phyloP scores from a whole-genome alignment of 92 coral and sea anemone genomes.

The Porites rus region DNA sequence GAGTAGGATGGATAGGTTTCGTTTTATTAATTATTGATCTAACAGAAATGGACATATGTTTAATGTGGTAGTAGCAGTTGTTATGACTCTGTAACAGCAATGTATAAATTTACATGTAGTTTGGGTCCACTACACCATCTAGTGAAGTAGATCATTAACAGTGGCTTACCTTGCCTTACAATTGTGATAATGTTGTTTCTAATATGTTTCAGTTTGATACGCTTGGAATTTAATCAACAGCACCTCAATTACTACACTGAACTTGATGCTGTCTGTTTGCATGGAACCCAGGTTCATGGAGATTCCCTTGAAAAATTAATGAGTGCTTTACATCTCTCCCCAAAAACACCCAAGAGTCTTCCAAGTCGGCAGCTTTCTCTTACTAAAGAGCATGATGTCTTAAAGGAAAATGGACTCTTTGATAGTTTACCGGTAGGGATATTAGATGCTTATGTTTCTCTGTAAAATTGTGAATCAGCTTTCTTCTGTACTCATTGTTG shows the following conservation, averaged over 20 bases:
- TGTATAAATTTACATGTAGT: no score
- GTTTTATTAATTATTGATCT: no score
- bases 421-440: conserved; percentile 85
- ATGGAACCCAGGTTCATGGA: conserved; percentile 58
- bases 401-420: conserved; percentile 73
- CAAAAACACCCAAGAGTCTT: conserved; percentile 59
- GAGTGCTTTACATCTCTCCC: conserved; percentile 6
- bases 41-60: no score
- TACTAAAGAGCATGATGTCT: conserved; percentile 23
- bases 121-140: no score
- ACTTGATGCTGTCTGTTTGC: conserved; percentile 90
- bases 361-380: conserved; percentile 76
- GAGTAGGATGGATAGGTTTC: no score
- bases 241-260: conserved; percentile 95
- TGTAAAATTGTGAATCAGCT: no score
- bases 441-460: no score
- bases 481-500: no score
- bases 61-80: no score
- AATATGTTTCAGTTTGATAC: conserved; percentile 67
- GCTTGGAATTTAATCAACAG: conserved; percentile 92
- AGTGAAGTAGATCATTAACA: no score
- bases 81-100: no score
- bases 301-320: background rate
- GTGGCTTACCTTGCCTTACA: background rate
- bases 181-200: background rate